Evolutionary conservation across 1,140 invertebrate genomes (phyloP).

Genomic region (Apocrypta bakeri): DNA sequence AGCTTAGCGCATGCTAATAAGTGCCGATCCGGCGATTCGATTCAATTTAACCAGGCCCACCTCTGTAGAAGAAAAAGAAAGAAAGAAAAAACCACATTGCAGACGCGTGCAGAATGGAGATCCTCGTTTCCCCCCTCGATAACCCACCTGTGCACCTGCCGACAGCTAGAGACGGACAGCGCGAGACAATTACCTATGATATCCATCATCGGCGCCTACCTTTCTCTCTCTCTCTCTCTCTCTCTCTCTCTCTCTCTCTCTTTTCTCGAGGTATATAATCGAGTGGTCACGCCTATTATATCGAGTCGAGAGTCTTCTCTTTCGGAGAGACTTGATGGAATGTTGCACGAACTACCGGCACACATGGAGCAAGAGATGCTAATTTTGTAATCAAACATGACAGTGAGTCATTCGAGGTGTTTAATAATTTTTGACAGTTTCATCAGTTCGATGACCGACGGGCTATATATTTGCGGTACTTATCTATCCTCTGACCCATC

Average conservation of each 20-base stretch:
- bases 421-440: slow-evolving; percentile 50
- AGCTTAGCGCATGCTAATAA: background rate
- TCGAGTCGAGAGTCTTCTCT: background rate
- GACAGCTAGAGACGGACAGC: slow-evolving; percentile 48
- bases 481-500: background rate
- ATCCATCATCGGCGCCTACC: slow-evolving; percentile 51
- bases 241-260: too few relatives aligned
- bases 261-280: slow-evolving; percentile 48
- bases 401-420: slow-evolving; percentile 43
- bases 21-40: slow-evolving; percentile 7
- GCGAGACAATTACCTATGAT: slow-evolving; percentile 54
- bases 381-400: slow-evolving; percentile 45
- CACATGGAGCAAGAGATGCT: slow-evolving; percentile 22
- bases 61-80: background rate
- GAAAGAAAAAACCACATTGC: background rate
- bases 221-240: too few relatives aligned
- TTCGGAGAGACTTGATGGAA: background rate
- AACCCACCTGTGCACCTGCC: slow-evolving; percentile 43
- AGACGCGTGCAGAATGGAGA: slow-evolving; percentile 31
- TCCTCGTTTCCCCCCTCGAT: slow-evolving; percentile 41
- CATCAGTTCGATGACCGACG: slow-evolving; percentile 45
- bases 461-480: background rate
- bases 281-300: slow-evolving; percentile 51
- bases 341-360: background rate
- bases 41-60: background rate